Conservation (phyloP, 2,888 invertebrate genomes). For the Oligia fasciuncula region DNA sequence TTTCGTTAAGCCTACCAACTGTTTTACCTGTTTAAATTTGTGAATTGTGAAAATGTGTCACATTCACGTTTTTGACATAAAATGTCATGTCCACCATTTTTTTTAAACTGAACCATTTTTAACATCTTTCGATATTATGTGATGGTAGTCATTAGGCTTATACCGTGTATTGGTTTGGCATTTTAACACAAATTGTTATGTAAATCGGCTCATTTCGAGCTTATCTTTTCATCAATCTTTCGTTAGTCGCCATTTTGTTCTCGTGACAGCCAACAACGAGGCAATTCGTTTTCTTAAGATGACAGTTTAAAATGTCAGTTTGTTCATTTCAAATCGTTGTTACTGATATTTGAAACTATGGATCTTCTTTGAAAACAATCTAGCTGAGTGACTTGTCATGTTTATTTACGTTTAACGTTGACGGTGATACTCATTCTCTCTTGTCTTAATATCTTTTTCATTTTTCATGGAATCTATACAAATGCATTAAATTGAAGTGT, state of each 20-base stretch:
- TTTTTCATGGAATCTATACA: not conserved
- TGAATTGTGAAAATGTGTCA: not conserved
- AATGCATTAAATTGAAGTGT: not conserved
- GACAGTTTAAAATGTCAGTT: slow-evolving; percentile 48
- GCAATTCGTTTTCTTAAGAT: slow-evolving; percentile 51
- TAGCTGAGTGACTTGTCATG: not conserved
- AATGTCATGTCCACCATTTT: not conserved
- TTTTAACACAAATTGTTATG: slow-evolving; percentile 45
- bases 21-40: too few relatives aligned
- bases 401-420: slow-evolving; percentile 20
- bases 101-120: not conserved
- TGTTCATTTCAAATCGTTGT: slow-evolving; percentile 38
- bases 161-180: slow-evolving; percentile 23
- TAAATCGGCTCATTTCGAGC: slow-evolving; percentile 36
- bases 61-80: not conserved
- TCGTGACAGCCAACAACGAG: slow-evolving; percentile 49
- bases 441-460: not conserved
- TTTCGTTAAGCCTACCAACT: not conserved
- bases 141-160: slow-evolving; percentile 5
- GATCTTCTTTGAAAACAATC: not conserved
- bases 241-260: slow-evolving; percentile 48
- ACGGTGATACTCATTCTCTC: not conserved
- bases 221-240: slow-evolving; percentile 58
- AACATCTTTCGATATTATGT: not conserved
- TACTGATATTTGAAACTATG: slow-evolving; percentile 32